phyloP scores from a whole-genome alignment of 2,888 invertebrate genomes.

The Phengaris arion region DNA sequence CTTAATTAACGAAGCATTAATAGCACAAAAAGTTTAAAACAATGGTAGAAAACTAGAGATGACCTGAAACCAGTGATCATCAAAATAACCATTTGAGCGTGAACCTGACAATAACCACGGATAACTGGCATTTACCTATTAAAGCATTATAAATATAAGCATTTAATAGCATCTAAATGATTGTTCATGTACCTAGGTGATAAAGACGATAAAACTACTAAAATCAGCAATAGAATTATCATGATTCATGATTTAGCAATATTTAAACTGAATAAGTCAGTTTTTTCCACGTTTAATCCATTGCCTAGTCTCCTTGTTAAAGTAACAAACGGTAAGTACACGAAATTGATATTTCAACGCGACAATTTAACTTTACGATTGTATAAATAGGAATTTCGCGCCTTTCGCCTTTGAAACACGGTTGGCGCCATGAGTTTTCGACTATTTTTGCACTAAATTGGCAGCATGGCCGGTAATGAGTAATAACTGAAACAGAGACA shows the following conservation, averaged over 20 bases:
- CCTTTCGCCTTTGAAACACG: constrained; percentile 13
- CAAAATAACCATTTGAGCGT: constrained; percentile 24
- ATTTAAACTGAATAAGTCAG: background rate
- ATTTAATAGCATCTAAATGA: background rate
- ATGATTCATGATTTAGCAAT: too few relatives aligned
- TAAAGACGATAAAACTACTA: background rate
- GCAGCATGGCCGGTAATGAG: constrained; percentile 59
- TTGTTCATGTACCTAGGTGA: background rate
- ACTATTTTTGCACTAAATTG: constrained; percentile 63
- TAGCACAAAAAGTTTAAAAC: constrained; percentile 7
- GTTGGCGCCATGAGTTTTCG: constrained; percentile 63
- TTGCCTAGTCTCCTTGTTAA: background rate
- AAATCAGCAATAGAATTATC: too few relatives aligned
- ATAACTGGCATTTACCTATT: background rate
- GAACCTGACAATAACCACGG: constrained; percentile 18
- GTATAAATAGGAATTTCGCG: constrained; percentile 25
- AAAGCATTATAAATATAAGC: background rate
- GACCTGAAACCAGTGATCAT: constrained; percentile 18
- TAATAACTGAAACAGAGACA: constrained; percentile 60
- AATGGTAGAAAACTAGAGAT: constrained; percentile 15
- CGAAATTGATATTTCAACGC: constrained; percentile 18
- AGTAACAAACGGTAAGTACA: background rate
- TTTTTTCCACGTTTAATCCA: background rate
- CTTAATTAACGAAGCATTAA: background rate
- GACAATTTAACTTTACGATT: constrained; percentile 29